Evolutionary conservation across 2,888 invertebrate genomes (phyloP).

Genomic region (Andrena trimmerana): DNA sequence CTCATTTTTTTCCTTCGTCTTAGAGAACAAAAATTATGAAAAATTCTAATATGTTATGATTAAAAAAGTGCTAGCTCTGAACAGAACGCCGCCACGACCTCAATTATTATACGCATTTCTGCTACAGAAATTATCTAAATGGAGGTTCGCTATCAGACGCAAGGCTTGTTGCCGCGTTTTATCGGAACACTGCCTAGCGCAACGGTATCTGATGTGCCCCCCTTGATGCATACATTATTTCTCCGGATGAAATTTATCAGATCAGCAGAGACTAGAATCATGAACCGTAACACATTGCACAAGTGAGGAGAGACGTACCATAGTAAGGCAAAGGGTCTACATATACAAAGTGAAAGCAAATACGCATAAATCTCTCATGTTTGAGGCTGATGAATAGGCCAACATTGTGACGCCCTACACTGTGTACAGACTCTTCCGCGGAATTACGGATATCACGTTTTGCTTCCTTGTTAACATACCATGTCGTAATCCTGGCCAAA

Average conservation of each 20-base stretch:
- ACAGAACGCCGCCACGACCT: no score
- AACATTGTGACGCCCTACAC: slow-evolving; percentile 62
- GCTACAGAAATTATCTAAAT: no score
- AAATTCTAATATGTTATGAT: no score
- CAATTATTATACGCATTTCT: no score
- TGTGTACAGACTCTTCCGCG: slow-evolving; percentile 72
- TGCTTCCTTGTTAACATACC: slow-evolving; percentile 65
- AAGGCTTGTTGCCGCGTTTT: not conserved
- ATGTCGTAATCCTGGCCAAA: slow-evolving; percentile 50
- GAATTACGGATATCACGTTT: slow-evolving; percentile 72
- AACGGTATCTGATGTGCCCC: not conserved
- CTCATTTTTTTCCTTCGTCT: no score
- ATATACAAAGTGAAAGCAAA: slow-evolving; percentile 63
- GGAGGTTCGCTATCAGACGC: not conserved
- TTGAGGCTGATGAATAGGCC: slow-evolving; percentile 64
- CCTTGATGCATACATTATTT: slow-evolving; percentile 54
- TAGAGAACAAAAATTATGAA: no score
- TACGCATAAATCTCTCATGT: slow-evolving; percentile 72
- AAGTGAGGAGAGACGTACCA: slow-evolving; percentile 16
- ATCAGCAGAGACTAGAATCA: slow-evolving; percentile 58
- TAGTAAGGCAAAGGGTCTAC: slow-evolving; percentile 32
- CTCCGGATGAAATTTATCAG: slow-evolving; percentile 59
- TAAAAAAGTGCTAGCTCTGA: no score
- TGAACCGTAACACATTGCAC: slow-evolving; percentile 56
- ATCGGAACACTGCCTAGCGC: not conserved